Evolutionary conservation across 1,140 invertebrate genomes (phyloP), one percentile per base, ranked within the genome.

Genomic region (Drosophila burlai): DNA sequence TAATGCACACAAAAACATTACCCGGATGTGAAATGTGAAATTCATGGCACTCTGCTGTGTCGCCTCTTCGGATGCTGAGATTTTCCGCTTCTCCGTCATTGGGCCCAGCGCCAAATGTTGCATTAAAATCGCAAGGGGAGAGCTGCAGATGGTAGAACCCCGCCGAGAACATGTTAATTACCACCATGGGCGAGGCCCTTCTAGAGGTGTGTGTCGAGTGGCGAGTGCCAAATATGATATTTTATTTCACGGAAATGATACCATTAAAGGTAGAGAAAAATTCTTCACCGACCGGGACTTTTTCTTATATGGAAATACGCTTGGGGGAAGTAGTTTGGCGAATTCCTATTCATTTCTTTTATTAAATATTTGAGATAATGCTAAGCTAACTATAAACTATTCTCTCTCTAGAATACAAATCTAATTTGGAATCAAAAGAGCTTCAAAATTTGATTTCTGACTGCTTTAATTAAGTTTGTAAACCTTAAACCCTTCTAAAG

Each of bases 81-180:
- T 43, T 47, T 45, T n/a, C 21, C 47, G 42, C 71, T 61, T 61
- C 50, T 59, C 40, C 55, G 68, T 26, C 50, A 63, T 52, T 87
- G 84, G 84, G 84, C 84, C 61, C 68, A 24, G 45, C 69, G 84
- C 84, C 84, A 89, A 89, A 65, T 81, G 55, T 65, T 90, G 78
- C 85, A 89, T 89, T 90, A 84, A 68, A 55, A 49, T 31, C 18
- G n/a, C 31, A 36, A 6, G 38, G 47, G 21, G 13, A 36, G 4
- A 10, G 67, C 15, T 16, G 26, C n/a, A 3, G 42, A 15, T n/a
- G 49, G 31, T 31, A 9, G 29, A 24, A 9, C 7, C 4, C 45
- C 21, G 43, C 5, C 15, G n/a, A 38, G 11, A 31, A 31, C 43
- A 50, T 42, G 52, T 72, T 72, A 73, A 73, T 73, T 60, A 60